A percentile compares a stretch with the other conserved stretches of the same genome.
Conservation (phyloP, 1,140 invertebrate species). For the Drosophila leontia region DNA sequence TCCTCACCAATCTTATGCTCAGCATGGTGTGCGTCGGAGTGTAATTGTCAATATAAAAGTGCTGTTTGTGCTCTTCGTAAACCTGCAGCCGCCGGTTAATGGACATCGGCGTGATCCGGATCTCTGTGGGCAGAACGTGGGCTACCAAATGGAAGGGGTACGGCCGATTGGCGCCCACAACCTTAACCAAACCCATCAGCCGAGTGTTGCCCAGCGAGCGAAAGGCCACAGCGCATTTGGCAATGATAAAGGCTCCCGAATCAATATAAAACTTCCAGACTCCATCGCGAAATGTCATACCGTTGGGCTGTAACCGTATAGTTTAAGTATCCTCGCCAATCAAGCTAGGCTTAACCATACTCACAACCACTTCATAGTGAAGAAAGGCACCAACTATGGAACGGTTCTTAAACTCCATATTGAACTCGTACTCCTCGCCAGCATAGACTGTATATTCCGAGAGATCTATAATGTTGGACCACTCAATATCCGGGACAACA, state of each 20-base stretch:
- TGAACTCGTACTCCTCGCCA: constrained; percentile 64
- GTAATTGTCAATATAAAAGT: constrained; percentile 74
- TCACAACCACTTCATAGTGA: constrained; percentile 74
- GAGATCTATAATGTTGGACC: constrained; percentile 53
- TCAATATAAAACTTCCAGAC: constrained; percentile 69
- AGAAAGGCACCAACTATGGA: constrained; percentile 63
- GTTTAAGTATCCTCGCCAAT: too few relatives aligned
- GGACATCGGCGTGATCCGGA: constrained; percentile 36
- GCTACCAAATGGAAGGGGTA: constrained; percentile 66
- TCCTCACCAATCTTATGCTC: constrained; percentile 62
- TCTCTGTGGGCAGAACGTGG: constrained; percentile 58
- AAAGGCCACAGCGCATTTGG: constrained; percentile 57
- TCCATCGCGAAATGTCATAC: constrained; percentile 65
- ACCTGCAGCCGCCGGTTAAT: constrained; percentile 53
- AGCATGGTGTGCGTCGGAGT: constrained; percentile 70
- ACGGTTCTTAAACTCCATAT: constrained; percentile 64
- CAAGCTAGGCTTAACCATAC: constrained; percentile 3
- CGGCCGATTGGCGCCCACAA: constrained; percentile 56
- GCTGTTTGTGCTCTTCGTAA: constrained; percentile 38
- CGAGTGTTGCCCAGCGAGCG: constrained; percentile 47
- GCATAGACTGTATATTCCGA: constrained; percentile 53
- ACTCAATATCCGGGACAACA: constrained; percentile 58
- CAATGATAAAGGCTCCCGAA: constrained; percentile 2
- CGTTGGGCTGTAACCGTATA: constrained; percentile 45
- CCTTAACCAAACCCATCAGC: constrained; percentile 63